A percentile compares a stretch with the other conserved stretches of the same genome.
Evolutionary conservation across 2,797 vertebrate species (phyloP).

Genomic region (Sebastes baramenuke): DNA sequence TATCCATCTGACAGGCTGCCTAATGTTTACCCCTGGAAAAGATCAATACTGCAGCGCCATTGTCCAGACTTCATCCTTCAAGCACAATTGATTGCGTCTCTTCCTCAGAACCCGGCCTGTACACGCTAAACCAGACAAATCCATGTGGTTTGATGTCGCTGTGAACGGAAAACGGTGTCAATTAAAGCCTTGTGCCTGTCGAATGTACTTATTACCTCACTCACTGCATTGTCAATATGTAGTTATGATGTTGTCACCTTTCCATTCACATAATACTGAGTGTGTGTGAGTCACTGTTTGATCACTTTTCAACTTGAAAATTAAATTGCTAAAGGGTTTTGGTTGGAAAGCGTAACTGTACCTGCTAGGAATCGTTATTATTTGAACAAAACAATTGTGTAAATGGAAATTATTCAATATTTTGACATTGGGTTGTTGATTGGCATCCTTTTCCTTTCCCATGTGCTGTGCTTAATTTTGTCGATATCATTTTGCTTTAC

Average conservation of each 20-base stretch:
- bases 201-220: conserved; percentile 12
- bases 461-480: too few relatives aligned
- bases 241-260: background rate
- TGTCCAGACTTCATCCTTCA: conserved; percentile 64
- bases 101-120: conserved; percentile 16
- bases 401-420: background rate
- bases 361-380: background rate
- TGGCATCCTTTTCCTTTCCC: background rate
- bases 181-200: conserved; percentile 13
- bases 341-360: background rate
- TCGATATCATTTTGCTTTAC: too few relatives aligned
- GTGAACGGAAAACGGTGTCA: conserved; percentile 20
- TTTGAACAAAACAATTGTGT: background rate
- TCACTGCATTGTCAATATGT: background rate
- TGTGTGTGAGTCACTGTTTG: background rate
- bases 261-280: background rate
- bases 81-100: conserved; percentile 61
- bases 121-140: conserved; percentile 44
- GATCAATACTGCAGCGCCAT: conserved; percentile 59
- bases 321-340: background rate
- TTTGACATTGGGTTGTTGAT: background rate
- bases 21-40: conserved; percentile 52
- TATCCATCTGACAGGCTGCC: conserved; percentile 54
- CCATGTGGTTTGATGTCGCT: conserved; percentile 22
- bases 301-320: background rate